These are phyloP conservation scores for Enteromius treurensis DNA, from an alignment of 2,797 vertebrate genomes.

Conservation along the genomic window DNA sequence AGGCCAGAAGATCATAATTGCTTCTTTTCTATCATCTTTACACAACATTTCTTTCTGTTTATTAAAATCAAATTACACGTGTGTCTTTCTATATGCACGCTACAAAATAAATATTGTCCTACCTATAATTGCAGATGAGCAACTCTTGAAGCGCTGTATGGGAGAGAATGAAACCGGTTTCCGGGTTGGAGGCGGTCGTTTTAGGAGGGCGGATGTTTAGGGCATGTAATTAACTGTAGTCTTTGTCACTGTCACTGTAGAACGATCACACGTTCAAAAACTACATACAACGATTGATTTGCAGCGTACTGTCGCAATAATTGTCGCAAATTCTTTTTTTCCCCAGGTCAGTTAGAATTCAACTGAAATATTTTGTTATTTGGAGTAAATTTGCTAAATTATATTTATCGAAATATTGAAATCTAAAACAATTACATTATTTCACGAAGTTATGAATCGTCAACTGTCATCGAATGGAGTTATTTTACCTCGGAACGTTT, in stretches of 20 bases:
- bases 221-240: slow-evolving; percentile 13
- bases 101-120: neutral
- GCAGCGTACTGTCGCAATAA: neutral
- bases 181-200: slow-evolving; percentile 9
- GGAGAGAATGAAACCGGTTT: neutral
- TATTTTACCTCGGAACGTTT: slow-evolving; percentile 63
- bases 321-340: neutral
- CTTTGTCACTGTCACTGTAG: neutral
- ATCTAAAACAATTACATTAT: neutral
- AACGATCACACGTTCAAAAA: neutral
- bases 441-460: neutral
- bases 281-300: slow-evolving; percentile 7
- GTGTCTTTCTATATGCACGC: neutral
- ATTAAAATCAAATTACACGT: neutral
- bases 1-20: neutral
- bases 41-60: neutral
- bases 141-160: neutral
- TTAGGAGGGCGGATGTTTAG: slow-evolving; percentile 5
- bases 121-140: slow-evolving; percentile 20
- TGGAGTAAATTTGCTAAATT: neutral
- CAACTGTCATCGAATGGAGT: neutral
- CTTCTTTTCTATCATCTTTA: neutral
- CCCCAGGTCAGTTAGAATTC: neutral
- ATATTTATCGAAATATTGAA: neutral
- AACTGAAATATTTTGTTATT: neutral